Base-by-base conservation (phyloP, 2,797 vertebrate species). In the Chaenodraco wilsoni region DNA sequence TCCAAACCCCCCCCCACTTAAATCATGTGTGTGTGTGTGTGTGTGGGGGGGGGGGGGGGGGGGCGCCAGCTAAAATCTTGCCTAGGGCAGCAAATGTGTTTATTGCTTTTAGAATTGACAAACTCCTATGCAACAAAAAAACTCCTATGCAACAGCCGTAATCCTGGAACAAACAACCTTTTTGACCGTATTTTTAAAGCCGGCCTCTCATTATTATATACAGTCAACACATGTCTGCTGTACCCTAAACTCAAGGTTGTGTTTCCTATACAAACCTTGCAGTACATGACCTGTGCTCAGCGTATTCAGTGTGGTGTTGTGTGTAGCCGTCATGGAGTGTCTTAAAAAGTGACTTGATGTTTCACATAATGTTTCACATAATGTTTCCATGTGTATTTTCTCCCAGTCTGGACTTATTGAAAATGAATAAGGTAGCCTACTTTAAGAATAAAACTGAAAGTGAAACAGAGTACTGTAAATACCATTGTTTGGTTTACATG, bases 181-280 rank as follows among this genome's bases (percentile, higher is more conserved):
- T 27, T 7, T 51, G 33, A 14, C 16, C 56, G 31, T 41, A 48
- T 57, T 66, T 31, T 5, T 64, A 0, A 9, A 15, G 1, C 19
- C 17, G 2, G 52, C 16, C 12, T 62, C 52, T 31, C 3, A 62
- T 37, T 60, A 37, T 37, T 37, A 37, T 37, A 55, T 64, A 59
- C 4, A 52, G 46, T 62, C 77, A 83, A 69, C 2, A 23, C 5
- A 23, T 4, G 10, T n/a, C 49, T 83, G 79, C 49, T 76, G 84
- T 6, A 85, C 48, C 45, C 3, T n/a, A 80, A 86, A 83, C 78
- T 12, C 14, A 19, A 44, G 43, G 1, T 43, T 64, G 11, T 85
- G 73, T 89, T 88, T 61, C 45, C 61, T 78, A 81, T 21, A 84
- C 86, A 88, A 74, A 75, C 59, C 15, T 15, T 6, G 3, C 41